phyloP scores from a whole-genome alignment of 2,797 vertebrate genomes.

The Aldrovandia affinis region DNA sequence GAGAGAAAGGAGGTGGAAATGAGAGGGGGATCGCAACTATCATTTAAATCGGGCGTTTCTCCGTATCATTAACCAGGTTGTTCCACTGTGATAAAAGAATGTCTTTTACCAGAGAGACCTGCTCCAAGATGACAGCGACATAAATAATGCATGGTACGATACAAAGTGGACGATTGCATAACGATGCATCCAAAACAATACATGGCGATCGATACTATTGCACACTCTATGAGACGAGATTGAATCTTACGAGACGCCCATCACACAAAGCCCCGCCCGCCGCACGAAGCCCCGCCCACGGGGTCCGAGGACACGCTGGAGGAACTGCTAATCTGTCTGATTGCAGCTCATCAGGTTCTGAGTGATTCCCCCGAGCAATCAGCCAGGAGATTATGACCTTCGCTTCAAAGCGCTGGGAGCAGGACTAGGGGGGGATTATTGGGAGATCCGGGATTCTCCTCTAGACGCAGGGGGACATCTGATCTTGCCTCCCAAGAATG shows the following conservation, averaged over 20 bases:
- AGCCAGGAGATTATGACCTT: not conserved
- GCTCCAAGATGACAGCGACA: not conserved
- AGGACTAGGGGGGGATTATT: not conserved
- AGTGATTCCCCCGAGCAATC: constrained; percentile 23
- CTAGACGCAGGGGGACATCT: not conserved
- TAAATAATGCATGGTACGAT: not conserved
- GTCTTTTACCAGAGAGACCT: too few species aligned
- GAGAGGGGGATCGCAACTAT: not conserved
- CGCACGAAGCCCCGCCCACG: not conserved
- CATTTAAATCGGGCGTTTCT: too few species aligned
- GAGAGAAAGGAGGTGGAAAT: not conserved
- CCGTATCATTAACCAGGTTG: not conserved
- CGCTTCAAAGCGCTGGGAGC: not conserved
- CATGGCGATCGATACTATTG: too few species aligned
- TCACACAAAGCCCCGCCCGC: too few species aligned
- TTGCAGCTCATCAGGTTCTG: constrained; percentile 34
- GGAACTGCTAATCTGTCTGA: constrained; percentile 7
- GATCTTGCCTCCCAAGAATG: not conserved
- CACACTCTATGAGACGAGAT: too few species aligned
- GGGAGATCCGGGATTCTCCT: constrained; percentile 4
- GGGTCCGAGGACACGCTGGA: not conserved
- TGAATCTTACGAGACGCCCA: too few species aligned
- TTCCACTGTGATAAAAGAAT: not conserved
- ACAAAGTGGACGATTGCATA: too few species aligned
- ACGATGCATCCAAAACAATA: too few species aligned